Percentiles rank a stretch among this genome's conserved stretches.
Evolutionary conservation across 2,888 invertebrate genomes (phyloP).

Genomic region (Apomyelois bistriatella): DNA sequence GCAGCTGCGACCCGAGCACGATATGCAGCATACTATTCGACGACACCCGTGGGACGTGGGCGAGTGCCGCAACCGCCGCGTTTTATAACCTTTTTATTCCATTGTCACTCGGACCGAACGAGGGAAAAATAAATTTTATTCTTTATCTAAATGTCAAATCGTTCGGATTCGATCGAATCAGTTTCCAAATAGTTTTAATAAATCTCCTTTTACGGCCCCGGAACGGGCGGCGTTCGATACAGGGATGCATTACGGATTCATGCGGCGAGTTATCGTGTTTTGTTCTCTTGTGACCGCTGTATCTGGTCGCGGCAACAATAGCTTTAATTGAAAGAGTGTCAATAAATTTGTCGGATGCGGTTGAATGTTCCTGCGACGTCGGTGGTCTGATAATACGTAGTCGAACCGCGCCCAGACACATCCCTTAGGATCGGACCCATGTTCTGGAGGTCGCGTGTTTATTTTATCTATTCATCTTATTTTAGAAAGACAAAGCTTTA

Average conservation of each 20-base stretch:
- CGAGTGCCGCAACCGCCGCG: slow-evolving; percentile 65
- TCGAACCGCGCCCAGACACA: slow-evolving; percentile 48
- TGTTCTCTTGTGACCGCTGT: slow-evolving; percentile 71
- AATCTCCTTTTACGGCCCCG: slow-evolving; percentile 76
- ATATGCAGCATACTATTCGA: slow-evolving; percentile 55
- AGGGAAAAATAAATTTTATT: slow-evolving; percentile 77
- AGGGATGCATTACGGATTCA: slow-evolving; percentile 66
- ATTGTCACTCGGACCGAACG: slow-evolving; percentile 71
- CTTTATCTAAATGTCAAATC: slow-evolving; percentile 81
- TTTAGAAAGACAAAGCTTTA: slow-evolving; percentile 58
- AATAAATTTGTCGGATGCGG: slow-evolving; percentile 73
- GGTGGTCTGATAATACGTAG: slow-evolving; percentile 68
- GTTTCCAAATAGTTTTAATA: slow-evolving; percentile 80
- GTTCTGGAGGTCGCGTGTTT: slow-evolving; percentile 56
- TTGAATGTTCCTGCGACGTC: slow-evolving; percentile 51
- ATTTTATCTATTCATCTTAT: slow-evolving; percentile 69
- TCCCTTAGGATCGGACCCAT: slow-evolving; percentile 60
- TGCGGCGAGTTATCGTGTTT: slow-evolving; percentile 74
- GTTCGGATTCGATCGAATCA: slow-evolving; percentile 78
- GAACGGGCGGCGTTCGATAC: slow-evolving; percentile 63
- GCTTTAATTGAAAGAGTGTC: slow-evolving; percentile 80
- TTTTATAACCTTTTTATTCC: slow-evolving; percentile 80
- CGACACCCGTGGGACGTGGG: slow-evolving; percentile 70
- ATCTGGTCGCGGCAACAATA: slow-evolving; percentile 68
- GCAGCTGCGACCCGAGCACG: slow-evolving; percentile 50